Evolutionary conservation across 2,797 vertebrate genomes (phyloP), one percentile per base, ranked within the genome.

Genomic region (Macrochelys suwanniensis): DNA sequence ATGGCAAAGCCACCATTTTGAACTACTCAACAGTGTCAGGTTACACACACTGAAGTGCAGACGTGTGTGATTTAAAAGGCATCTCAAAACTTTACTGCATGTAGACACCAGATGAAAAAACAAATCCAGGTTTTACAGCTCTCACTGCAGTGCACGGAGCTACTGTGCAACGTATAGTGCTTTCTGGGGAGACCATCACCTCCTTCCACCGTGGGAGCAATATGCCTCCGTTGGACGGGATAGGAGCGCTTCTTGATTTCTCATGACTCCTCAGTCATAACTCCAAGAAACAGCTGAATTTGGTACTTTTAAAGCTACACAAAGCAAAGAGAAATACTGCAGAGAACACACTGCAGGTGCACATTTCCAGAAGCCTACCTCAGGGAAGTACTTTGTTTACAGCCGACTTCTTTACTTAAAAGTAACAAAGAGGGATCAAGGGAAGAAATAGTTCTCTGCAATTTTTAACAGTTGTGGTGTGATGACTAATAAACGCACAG

Each of bases 251-350:
- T 57, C 86, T 68, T 79, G 23, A 31, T 23, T 79, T 56, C n/a
- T 79, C 25, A 23, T 0, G 11, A 28, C 33, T 51, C 47, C n/a
- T 2, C 26, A 57, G 0, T 68, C 68, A 79, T 37, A 80, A 54
- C 31, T 37, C 42, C 5, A 45, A 78, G 23, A 17, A 88, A 50
- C 2, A 1, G 1, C 21, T 56, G 47, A 92, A 74, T 89, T 82
- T 49, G 84, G 37, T 84, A 31, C 42, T 78, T 87, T 84, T 50
- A 76, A 88, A 93, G 5, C 45, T 76, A 74, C 28, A 88, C 54
- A 65, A 50, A 56, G 81, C 21, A 85, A 83, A 33, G 85, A 23
- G 23, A 91, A 87, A 77, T 61, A 21, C 33, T 37, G 61, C 49
- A 84, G 51, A 92, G 51, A 56, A 78, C 47, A 90, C 77, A 53